Percentiles rank a stretch among this genome's conserved stretches.
These are phyloP conservation scores for Taxidea taxus DNA, from an alignment of 2,113 vertebrate species.

Conservation along the genomic window DNA sequence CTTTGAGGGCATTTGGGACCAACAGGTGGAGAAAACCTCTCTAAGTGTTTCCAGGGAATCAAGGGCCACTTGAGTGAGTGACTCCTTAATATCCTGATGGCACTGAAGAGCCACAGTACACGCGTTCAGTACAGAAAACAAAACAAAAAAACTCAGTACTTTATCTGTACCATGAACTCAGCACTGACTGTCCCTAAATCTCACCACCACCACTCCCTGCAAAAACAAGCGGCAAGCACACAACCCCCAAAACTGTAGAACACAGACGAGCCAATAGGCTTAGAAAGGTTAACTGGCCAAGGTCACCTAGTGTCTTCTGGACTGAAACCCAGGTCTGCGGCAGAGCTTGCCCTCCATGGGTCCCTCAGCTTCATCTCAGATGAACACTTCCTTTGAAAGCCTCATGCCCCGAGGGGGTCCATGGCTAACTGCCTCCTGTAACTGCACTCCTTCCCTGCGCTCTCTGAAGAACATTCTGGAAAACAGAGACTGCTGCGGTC, in stretches of 20 bases:
- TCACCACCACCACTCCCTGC: neutral
- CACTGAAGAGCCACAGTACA: neutral
- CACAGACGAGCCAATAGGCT: neutral
- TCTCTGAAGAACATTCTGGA: neutral
- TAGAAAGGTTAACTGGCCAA: neutral
- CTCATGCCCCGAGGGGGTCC: neutral
- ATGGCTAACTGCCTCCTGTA: neutral
- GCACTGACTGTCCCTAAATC: neutral
- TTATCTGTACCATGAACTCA: neutral
- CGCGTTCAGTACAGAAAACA: neutral
- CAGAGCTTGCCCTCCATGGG: no score
- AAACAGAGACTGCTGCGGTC: neutral
- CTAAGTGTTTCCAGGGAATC: neutral
- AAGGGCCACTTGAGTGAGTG: neutral
- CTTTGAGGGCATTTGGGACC: neutral
- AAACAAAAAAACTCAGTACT: neutral
- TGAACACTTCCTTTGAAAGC: neutral
- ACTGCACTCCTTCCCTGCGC: neutral
- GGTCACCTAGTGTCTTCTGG: neutral
- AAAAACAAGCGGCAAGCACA: neutral
- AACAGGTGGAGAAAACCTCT: neutral
- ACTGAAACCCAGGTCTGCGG: neutral
- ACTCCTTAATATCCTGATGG: neutral
- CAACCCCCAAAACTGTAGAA: neutral
- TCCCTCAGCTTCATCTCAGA: neutral